Percentiles rank a stretch among this genome's conserved stretches.
These are phyloP conservation scores for Diorhabda sublineata DNA, from an alignment of 1,140 invertebrate species.

Conservation along the genomic window DNA sequence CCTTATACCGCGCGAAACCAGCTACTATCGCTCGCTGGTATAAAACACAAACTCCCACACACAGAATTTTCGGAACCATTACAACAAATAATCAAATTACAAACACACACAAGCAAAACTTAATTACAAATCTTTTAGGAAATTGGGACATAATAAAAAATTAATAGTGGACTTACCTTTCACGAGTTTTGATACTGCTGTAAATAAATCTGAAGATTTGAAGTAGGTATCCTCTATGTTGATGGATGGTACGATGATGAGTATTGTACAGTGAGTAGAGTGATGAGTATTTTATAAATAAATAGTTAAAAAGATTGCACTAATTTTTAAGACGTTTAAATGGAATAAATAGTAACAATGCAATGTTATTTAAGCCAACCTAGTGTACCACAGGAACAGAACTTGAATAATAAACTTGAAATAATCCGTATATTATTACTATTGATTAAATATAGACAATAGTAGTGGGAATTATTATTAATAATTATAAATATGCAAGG, in stretches of 20 bases:
- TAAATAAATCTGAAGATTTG: conserved; percentile 27
- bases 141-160: not conserved
- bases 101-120: not conserved
- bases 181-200: conserved; percentile 26
- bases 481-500: conserved; percentile 50
- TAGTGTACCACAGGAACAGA: conserved; percentile 43
- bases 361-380: conserved; percentile 44
- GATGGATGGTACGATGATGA: conserved; percentile 30
- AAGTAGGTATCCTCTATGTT: conserved; percentile 20
- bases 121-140: not conserved
- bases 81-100: not conserved
- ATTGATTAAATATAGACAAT: conserved; percentile 48
- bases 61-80: not conserved
- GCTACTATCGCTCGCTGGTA: not conserved
- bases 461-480: conserved; percentile 48
- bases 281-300: conserved; percentile 31
- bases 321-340: conserved; percentile 40
- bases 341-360: conserved; percentile 42
- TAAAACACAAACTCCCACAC: not conserved
- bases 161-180: conserved; percentile 25
- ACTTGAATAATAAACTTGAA: conserved; percentile 44
- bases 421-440: conserved; percentile 46
- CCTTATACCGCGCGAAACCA: not conserved
- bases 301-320: conserved; percentile 41
- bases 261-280: conserved; percentile 34